Conservation (phyloP, 2,113 vertebrate species). For the Acrocephalus kingi region DNA sequence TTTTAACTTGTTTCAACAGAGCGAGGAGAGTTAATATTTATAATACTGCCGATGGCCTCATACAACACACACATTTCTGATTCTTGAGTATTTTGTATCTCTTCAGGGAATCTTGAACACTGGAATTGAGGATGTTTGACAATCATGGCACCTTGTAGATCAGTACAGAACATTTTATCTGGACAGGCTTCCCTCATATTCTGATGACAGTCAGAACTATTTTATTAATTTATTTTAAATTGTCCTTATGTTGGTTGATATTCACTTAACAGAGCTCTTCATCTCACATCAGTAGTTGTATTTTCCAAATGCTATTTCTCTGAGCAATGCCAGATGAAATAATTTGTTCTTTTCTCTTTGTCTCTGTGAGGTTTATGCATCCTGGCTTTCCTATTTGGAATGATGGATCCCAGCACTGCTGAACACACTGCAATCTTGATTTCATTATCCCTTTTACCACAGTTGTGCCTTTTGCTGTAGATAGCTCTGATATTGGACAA, state of each 20-base stretch:
- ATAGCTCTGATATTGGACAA: background rate
- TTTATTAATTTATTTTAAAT: background rate
- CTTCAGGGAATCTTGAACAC: background rate
- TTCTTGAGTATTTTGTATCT: background rate
- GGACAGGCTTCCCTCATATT: background rate
- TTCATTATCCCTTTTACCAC: background rate
- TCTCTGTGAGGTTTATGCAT: background rate
- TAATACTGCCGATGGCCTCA: rapidly evolving
- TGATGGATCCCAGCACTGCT: background rate
- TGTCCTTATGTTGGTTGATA: background rate
- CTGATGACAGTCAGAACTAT: background rate
- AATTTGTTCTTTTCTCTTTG: background rate
- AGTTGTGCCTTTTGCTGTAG: background rate
- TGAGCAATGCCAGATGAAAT: background rate
- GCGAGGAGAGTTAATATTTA: background rate
- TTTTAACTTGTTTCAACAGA: slow-evolving; percentile 7
- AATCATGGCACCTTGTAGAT: background rate
- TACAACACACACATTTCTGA: background rate
- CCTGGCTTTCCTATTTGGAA: background rate
- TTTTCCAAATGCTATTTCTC: background rate
- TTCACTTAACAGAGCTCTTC: background rate
- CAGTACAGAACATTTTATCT: background rate
- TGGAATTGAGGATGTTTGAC: background rate
- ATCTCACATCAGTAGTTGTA: background rate
- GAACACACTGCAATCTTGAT: background rate